Base-by-base conservation (phyloP, 1,140 invertebrate species). In the Drosophila repletoides region DNA sequence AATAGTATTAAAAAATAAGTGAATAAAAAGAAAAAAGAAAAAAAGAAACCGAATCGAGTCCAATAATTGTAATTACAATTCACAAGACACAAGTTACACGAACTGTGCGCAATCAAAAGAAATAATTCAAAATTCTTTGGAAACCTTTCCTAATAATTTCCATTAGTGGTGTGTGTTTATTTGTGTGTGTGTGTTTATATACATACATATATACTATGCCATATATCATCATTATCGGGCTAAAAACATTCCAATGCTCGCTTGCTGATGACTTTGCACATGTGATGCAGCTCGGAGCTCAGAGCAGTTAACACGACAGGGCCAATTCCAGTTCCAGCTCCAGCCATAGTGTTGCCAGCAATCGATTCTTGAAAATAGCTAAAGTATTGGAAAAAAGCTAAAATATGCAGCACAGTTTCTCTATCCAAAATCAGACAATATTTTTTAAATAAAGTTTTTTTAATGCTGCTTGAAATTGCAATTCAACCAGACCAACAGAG, bases 191-290 rank as follows among this genome's bases (percentile, higher is more conserved):
- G 10, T 28, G 33, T 55, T 34, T 49, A 33, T 56, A 53, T 52
- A 31, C 58, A 34, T 63, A 58, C 66, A 55, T 72, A 58, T 70
- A 69, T 80, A 71, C 73, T 79, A 55, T 60, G 79, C 79, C 79
- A 84, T 83, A 84, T 79, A 83, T 83, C 79, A 83, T 83, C 79
- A 83, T 83, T 83, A 83, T 83, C 79, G 41, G 79, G 65, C 79
- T 60, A 15, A 64, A 60, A 61, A 69, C 65, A 74, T 67, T 84
- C 71, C 71, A 48, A 64, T 73, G 64, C 48, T 21, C 51, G 51
- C 33, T 58, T 33, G 63, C 49, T 80, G 80, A 84, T 84, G 79
- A 84, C 79, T 84, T 86, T 86, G 79, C 79, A 84, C 79, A 84
- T 84, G 79, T 84, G 79, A 84, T 76, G 71, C 74, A 76, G 74